A percentile compares a stretch with the other conserved stretches of the same genome.
phyloP scores from a whole-genome alignment of 2,113 vertebrate species.

The Rhea americana region DNA sequence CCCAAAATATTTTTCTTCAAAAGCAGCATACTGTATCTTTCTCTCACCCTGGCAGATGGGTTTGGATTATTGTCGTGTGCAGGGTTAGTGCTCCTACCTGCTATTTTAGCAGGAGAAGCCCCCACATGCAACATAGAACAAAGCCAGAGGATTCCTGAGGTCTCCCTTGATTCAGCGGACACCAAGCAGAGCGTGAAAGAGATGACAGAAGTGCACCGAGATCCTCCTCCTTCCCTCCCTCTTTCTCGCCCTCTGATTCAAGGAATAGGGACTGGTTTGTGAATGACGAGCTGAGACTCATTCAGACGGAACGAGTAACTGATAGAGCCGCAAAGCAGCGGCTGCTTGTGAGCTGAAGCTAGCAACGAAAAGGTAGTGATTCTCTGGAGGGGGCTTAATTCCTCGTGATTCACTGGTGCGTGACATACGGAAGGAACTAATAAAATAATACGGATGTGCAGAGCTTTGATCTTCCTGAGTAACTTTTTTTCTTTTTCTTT shows the following conservation, averaged over 20 bases:
- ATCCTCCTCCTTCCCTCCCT: constrained; percentile 43
- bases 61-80: background rate
- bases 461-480: constrained; percentile 41
- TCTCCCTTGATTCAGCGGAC: constrained; percentile 52
- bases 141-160: constrained; percentile 17
- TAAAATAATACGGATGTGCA: constrained; percentile 35
- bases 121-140: background rate
- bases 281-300: constrained; percentile 51
- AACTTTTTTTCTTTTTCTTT: background rate
- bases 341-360: background rate
- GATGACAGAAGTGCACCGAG: constrained; percentile 9
- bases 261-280: constrained; percentile 47
- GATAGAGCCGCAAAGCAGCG: constrained; percentile 1
- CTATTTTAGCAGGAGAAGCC: constrained; percentile 33
- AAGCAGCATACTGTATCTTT: background rate
- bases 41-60: background rate
- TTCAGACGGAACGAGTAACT: constrained; percentile 48
- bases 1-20: background rate
- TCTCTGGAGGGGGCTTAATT: constrained; percentile 49
- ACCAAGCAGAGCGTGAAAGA: background rate
- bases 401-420: background rate
- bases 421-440: constrained; percentile 58
- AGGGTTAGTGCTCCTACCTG: constrained; percentile 25
- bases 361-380: constrained; percentile 12
- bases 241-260: constrained; percentile 40